phyloP scores from a whole-genome alignment of 2,113 vertebrate species.

The Mesocricetus auratus region DNA sequence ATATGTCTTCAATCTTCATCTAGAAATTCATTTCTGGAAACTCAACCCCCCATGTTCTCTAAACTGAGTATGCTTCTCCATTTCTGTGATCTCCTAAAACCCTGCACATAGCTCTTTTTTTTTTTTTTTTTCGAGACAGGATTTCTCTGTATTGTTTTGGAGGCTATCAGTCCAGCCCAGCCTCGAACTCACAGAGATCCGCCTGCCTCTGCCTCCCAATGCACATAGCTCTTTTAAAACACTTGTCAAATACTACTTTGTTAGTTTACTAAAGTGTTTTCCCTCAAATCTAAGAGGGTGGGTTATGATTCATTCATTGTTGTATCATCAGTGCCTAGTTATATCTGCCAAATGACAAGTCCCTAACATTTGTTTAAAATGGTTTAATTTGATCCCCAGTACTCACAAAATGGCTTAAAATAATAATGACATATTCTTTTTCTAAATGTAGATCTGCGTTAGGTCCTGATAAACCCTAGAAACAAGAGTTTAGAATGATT shows the following conservation, averaged over 20 bases:
- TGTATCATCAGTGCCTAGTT: not conserved
- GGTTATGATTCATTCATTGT: slow-evolving; percentile 9
- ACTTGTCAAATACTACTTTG: slow-evolving; percentile 19
- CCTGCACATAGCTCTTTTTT: not conserved
- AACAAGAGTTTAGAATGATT: slow-evolving; percentile 10
- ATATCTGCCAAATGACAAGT: slow-evolving; percentile 14
- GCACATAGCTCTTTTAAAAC: not conserved
- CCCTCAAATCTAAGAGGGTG: slow-evolving; percentile 9
- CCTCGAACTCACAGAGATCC: too few relatives aligned
- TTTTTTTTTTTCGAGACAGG: too few relatives aligned
- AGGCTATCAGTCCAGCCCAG: too few relatives aligned
- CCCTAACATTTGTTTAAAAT: slow-evolving; percentile 16
- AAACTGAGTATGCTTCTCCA: not conserved
- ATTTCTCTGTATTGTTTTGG: too few relatives aligned
- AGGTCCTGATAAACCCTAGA: slow-evolving; percentile 8
- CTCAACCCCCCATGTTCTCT: not conserved
- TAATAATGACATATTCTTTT: slow-evolving; percentile 7
- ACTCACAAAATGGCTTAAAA: not conserved
- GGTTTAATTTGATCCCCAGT: not conserved
- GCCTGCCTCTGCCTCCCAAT: not conserved
- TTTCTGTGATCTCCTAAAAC: not conserved
- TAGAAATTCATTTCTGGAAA: slow-evolving; percentile 19
- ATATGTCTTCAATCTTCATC: not conserved
- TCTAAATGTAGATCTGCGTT: slow-evolving; percentile 22
- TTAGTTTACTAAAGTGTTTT: slow-evolving; percentile 34